Evolutionary conservation across 2,797 vertebrate species (phyloP).

Genomic region (Sebastolobus altivelis): DNA sequence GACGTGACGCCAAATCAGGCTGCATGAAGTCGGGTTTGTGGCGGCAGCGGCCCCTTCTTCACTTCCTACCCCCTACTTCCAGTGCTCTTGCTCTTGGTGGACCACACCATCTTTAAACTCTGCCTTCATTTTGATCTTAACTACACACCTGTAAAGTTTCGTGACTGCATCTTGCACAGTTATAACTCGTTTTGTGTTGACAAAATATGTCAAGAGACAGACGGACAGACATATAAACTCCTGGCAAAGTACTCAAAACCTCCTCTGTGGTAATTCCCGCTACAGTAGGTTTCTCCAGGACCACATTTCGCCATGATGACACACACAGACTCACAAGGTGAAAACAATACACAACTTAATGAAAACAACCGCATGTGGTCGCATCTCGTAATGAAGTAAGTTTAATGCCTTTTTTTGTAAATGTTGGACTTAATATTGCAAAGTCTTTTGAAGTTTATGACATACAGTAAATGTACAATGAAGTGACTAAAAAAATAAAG

Average conservation of each 20-base stretch:
- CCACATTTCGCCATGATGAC: background rate
- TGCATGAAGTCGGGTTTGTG: no score
- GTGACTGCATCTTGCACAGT: background rate
- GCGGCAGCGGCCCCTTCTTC: no score
- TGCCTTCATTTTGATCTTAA: background rate
- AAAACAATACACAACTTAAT: no score
- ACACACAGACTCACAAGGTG: background rate
- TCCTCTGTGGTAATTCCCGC: background rate
- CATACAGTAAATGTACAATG: background rate
- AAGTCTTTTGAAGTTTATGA: background rate
- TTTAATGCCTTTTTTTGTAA: background rate
- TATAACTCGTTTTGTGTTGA: background rate
- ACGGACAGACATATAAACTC: background rate
- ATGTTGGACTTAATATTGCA: background rate
- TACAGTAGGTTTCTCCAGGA: background rate
- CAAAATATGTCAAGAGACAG: background rate
- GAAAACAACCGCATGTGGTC: background rate
- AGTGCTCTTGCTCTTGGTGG: background rate
- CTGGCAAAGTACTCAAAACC: background rate
- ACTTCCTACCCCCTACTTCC: background rate
- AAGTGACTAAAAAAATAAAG: background rate
- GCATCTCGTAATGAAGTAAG: background rate
- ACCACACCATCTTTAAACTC: no score
- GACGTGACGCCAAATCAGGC: accelerated
- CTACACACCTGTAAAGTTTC: background rate